Evolutionary conservation across 1,140 invertebrate species (phyloP), one percentile per base, ranked within the genome.

Genomic region (Drosophila lacteicornis): DNA sequence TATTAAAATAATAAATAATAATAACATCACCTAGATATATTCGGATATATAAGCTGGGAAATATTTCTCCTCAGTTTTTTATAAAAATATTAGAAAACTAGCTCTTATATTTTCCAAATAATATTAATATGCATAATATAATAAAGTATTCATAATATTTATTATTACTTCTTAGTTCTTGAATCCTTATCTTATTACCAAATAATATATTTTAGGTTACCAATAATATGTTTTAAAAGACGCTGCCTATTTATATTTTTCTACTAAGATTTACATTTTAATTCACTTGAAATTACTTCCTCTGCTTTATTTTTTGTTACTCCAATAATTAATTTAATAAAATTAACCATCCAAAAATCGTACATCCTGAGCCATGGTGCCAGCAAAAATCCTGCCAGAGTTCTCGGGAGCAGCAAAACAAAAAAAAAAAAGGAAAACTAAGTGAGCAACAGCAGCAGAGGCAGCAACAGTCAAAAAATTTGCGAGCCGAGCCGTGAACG

Each of bases 381-480:
- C 53, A 25, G 15, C 33, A 25, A 56, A 56, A 40, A 40, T 56
- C 53, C 53, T 40, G 53, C 15, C 36, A 33, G 57, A 36, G 22
- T 25, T 9, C 27, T 17, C 38, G 33, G 33, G 9, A 36, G 50
- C 8, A 12, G 33, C 4, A 9, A 15, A 58, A 33, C n/a, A 22
- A 36, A 43, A 66, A 33, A 17, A 45, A 33, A 49, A 47, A 25
- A 4, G 65, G 36, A 78, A 70, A 80, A 71, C 84, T 84, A 87
- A 87, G 68, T 80, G 79, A 87, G 77, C 84, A 79, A 69, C 79
- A 77, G 79, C 78, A 84, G 81, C 36, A 36, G 30, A 33, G 30
- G 40, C 40, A 42, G 77, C 80, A 80, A 84, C 80, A 88, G 84
- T 87, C 84, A 87, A 87, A 87, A 87, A 87, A 88, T 87, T 80